Conservation (phyloP, 2,113 vertebrate genomes). For the Alaudala cheleensis region DNA sequence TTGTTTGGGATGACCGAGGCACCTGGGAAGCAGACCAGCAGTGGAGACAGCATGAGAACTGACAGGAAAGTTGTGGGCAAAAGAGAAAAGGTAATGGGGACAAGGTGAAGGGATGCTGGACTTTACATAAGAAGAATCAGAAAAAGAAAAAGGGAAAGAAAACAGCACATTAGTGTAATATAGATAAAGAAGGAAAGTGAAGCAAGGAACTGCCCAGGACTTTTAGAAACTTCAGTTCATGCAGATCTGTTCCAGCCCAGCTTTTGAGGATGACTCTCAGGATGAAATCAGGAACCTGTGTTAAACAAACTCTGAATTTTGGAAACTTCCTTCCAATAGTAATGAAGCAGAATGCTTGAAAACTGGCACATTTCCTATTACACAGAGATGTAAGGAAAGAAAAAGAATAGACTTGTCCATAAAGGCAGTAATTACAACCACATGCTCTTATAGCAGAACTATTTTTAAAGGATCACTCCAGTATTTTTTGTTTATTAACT, state of each 20-base stretch:
- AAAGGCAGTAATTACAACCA: slow-evolving; percentile 39
- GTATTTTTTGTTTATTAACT: slow-evolving; percentile 5
- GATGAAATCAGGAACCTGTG: neutral
- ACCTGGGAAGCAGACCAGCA: neutral
- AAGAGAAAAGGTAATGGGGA: neutral
- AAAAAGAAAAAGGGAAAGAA: neutral
- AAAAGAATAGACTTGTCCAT: neutral
- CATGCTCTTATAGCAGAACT: neutral
- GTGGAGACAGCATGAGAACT: neutral
- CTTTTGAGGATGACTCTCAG: neutral
- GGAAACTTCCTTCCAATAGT: neutral
- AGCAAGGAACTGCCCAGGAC: neutral
- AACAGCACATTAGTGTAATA: neutral
- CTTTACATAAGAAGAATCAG: neutral
- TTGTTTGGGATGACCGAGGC: fast-evolving
- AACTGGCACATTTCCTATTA: slow-evolving; percentile 26
- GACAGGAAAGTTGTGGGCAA: neutral
- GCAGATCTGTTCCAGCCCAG: neutral
- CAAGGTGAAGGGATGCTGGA: neutral
- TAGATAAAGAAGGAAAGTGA: neutral
- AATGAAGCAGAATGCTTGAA: neutral
- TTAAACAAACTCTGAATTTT: neutral
- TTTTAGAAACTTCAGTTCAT: neutral
- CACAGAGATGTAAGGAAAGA: slow-evolving; percentile 1
- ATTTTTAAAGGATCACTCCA: neutral